phyloP scores from a whole-genome alignment of 2,113 vertebrate genomes.

The Sebastes fasciatus region DNA sequence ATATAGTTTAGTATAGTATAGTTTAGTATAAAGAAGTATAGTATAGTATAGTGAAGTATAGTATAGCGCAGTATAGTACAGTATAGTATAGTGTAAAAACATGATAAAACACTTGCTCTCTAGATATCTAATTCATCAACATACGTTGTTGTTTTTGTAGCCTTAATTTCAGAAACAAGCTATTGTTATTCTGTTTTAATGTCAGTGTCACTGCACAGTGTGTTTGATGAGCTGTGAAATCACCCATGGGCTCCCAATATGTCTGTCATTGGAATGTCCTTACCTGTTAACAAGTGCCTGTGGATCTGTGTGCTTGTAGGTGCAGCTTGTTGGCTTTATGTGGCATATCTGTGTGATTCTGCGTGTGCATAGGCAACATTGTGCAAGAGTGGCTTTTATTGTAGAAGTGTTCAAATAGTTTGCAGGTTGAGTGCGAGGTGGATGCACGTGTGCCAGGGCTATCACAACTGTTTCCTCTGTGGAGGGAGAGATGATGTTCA shows the following conservation, averaged over 20 bases:
- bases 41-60: background rate
- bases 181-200: background rate
- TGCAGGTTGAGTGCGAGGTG: background rate
- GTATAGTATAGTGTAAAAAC: background rate
- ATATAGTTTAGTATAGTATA: background rate
- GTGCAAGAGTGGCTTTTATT: background rate
- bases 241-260: constrained; percentile 10
- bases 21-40: background rate
- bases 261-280: constrained; percentile 38
- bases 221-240: constrained; percentile 43
- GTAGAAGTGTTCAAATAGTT: background rate
- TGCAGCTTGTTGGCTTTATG: constrained; percentile 13
- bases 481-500: background rate
- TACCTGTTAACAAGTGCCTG: constrained; percentile 15
- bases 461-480: background rate
- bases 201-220: background rate
- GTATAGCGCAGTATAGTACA: background rate
- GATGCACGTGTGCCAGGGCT: background rate
- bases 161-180: background rate
- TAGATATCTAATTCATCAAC: background rate
- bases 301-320: background rate
- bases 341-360: background rate
- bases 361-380: background rate
- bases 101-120: background rate
- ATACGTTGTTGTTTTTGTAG: background rate